Base-by-base conservation (phyloP, 2,888 invertebrate genomes). In the Lypha dubia region DNA sequence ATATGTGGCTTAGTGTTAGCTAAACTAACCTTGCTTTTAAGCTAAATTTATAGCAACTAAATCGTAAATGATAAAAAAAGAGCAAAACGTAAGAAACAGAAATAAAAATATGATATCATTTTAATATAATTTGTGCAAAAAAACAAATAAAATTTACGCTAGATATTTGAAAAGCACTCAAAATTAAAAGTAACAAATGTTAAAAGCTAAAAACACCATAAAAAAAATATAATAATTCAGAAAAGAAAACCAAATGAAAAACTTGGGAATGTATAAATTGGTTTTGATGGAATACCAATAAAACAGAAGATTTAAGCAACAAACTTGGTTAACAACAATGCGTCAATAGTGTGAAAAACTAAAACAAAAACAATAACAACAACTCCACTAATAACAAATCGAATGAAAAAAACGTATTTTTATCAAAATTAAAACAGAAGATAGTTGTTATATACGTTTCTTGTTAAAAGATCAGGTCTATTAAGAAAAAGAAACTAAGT, bases 11-110 rank as follows among this genome's bases (percentile, higher is more conserved):
- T 65, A 80, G 83, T 87, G 80, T 88, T 77, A 53, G 58, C 32
- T 32, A 46, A 75, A 70, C 84, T 84, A 84, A 84, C 77, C 84
- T 84, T 81, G 84, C 84, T 79, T 73, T 65, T 22, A 81, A 84
- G 74, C 74, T 79, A 35, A 53, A 68, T 74, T 63, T 70, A 32
- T 49, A 79, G 24, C 35, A 79, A 63, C 53, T 63, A 79, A 24
- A 71, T 56, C 44, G 53, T 63, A 35, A 20, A 38, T 49, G 22
- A 56, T 51, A 79, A 74, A 60, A 49, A 65, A 46, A 58, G 41
- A 63, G 24, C 9, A 53, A 77, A 71, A 44, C 24, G 15, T 60
- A 41, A 76, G 13, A 65, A 44, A 65, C 15, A 67, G 35, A 41
- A 24, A 62, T 60, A 35, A 28, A 67, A 35, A 71, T 71, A 84